Evolutionary conservation across 2,888 invertebrate genomes (phyloP).

Genomic region (Tortricodes alternella): DNA sequence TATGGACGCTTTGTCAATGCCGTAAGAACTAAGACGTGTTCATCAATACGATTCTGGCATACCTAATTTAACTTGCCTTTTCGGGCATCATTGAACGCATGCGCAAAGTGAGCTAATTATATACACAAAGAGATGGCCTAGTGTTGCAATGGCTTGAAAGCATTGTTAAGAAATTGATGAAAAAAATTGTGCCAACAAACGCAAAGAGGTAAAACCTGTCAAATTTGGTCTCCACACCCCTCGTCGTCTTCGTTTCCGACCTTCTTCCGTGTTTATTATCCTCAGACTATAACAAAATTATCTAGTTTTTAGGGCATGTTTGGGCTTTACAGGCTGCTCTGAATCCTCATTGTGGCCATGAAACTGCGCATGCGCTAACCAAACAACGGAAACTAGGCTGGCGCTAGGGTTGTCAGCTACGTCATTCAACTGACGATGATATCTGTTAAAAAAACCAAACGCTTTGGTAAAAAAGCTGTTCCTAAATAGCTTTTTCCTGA

Average conservation of each 20-base stretch:
- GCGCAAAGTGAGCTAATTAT: constrained; percentile 29
- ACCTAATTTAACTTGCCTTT: constrained; percentile 25
- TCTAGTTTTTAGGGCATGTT: not conserved
- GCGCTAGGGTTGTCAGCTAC: constrained; percentile 3
- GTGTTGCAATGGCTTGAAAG: constrained; percentile 26
- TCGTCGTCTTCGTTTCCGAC: too few species aligned
- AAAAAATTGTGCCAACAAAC: too few species aligned
- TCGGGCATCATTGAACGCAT: constrained; percentile 19
- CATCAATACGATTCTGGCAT: not conserved
- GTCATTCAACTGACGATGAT: not conserved
- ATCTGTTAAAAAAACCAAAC: too few species aligned
- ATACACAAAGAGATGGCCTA: constrained; percentile 22
- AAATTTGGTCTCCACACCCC: too few species aligned
- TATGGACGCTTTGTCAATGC: not conserved
- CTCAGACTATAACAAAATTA: not conserved
- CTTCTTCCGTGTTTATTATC: not conserved
- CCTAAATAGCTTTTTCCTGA: too few species aligned
- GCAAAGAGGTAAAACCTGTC: too few species aligned
- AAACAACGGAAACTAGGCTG: constrained; percentile 22
- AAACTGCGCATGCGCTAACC: constrained; percentile 20
- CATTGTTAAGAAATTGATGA: too few species aligned
- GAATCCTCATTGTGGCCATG: constrained; percentile 16
- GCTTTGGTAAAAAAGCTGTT: too few species aligned
- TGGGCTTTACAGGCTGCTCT: constrained; percentile 10
- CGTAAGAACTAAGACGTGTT: not conserved